Base-by-base conservation (phyloP, 2,888 invertebrate genomes). In the Apodemia duryi region DNA sequence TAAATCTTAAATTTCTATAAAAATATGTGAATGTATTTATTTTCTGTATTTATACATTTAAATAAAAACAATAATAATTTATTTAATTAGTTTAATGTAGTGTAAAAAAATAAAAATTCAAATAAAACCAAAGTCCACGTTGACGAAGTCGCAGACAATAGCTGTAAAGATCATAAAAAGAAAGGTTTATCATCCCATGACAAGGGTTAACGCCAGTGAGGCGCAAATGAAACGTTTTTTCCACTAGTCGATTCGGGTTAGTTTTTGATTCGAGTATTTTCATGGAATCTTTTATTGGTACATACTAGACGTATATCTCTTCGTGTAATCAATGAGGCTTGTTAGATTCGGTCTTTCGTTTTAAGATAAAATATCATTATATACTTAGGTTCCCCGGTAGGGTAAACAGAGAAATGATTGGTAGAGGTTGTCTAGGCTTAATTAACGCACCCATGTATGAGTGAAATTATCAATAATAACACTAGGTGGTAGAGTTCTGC, bases 201-300 rank as follows among this genome's bases (percentile, higher is more conserved):
- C 11, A 10, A 54, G 54, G 54, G 54, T 54, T 29, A 29, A 54
- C 54, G 4, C 11, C 29, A 54, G 54, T 54, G 54, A 54, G 29
- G 54, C 54, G 54, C 54, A 54, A 54, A 28, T 54, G 29, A 54
- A 54, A 54, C n/a, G 54, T 28, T 54, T 54, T 29, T 54, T 54
- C 54, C 29, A 54, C 54, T 54, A n/a, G 4, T 6, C 54, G 54
- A 54, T 54, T 54, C 11, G 54, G 28, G 54, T 54, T 28, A 29
- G 28, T 54, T 54, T 54, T 54, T 54, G 9, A 54, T 54, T 9
- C 52, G 52, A 28, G 54, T 28, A 28, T 54, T 21, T n/a, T 51
- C 11, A 54, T 54, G 29, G 54, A 10, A 28, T 28, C 29, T 54
- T 54, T 10, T 54, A 29, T 54, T 29, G 11, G 21, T 10, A 54